Evolutionary conservation across 1,140 invertebrate genomes (phyloP).

Genomic region (Dysdera silvatica): DNA sequence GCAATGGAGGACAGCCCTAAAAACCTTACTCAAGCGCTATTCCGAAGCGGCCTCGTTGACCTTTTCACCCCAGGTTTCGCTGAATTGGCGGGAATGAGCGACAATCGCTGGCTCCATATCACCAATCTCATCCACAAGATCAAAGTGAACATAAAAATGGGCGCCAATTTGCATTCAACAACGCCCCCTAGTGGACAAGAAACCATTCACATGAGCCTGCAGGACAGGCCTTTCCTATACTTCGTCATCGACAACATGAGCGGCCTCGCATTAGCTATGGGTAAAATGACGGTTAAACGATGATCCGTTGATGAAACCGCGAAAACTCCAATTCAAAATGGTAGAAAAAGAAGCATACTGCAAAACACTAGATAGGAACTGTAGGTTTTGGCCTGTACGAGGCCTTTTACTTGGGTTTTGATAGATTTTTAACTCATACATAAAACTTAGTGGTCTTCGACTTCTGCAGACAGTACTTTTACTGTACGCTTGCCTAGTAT

Average conservation of each 20-base stretch:
- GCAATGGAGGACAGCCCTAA: conserved; percentile 31
- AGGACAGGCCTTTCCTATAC: conserved; percentile 34
- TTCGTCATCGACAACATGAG: conserved; percentile 36
- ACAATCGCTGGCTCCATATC: conserved; percentile 35
- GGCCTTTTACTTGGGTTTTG: no score
- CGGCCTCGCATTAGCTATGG: conserved; percentile 36
- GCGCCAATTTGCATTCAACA: background rate
- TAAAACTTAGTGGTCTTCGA: no score
- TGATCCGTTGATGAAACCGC: no score
- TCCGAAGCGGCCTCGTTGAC: conserved; percentile 32
- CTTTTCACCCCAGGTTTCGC: conserved; percentile 35
- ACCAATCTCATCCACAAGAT: conserved; percentile 36
- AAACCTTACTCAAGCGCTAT: conserved; percentile 32
- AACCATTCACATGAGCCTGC: conserved; percentile 17
- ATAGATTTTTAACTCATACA: no score
- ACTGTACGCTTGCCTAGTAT: no score
- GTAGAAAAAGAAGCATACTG: no score
- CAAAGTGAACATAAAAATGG: conserved; percentile 30
- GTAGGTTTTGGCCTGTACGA: no score
- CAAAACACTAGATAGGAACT: no score
- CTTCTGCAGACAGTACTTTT: no score
- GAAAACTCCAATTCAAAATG: no score
- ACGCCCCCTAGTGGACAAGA: conserved; percentile 19
- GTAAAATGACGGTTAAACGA: conserved; percentile 31
- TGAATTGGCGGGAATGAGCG: conserved; percentile 32